phyloP scores from a whole-genome alignment of 2,888 invertebrate genomes.

The Lasioglossum leucozonium region DNA sequence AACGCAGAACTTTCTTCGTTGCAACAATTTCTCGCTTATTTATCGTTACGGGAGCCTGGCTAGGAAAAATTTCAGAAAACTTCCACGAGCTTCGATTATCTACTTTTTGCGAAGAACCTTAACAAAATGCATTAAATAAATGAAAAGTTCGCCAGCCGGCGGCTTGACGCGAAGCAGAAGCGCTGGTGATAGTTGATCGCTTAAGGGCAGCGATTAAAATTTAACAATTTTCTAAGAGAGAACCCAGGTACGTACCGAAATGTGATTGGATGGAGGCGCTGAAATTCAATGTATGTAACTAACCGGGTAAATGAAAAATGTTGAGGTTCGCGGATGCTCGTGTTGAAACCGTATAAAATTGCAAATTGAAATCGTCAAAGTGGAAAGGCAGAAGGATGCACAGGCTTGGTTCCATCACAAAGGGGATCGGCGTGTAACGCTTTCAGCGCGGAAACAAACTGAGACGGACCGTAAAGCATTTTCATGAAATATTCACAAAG shows the following conservation, averaged over 20 bases:
- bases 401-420: neutral
- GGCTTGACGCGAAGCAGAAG: neutral
- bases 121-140: neutral
- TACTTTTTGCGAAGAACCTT: neutral
- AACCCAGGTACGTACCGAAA: neutral
- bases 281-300: neutral
- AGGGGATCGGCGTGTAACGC: neutral
- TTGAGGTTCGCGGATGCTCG: neutral
- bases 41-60: neutral
- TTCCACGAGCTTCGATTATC: neutral
- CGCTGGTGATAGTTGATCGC: neutral
- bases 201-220: neutral
- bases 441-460: slow-evolving; percentile 4
- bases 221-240: neutral
- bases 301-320: neutral
- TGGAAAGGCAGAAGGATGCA: neutral
- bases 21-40: neutral
- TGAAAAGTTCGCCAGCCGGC: neutral
- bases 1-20: neutral
- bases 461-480: neutral
- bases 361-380: neutral
- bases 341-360: neutral
- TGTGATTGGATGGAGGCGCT: neutral
- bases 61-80: neutral
- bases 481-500: neutral